These are phyloP conservation scores for Eunapius fragilis DNA, from an alignment of 37 sponge, comb jelly and placozoan genomes.

Conservation along the genomic window DNA sequence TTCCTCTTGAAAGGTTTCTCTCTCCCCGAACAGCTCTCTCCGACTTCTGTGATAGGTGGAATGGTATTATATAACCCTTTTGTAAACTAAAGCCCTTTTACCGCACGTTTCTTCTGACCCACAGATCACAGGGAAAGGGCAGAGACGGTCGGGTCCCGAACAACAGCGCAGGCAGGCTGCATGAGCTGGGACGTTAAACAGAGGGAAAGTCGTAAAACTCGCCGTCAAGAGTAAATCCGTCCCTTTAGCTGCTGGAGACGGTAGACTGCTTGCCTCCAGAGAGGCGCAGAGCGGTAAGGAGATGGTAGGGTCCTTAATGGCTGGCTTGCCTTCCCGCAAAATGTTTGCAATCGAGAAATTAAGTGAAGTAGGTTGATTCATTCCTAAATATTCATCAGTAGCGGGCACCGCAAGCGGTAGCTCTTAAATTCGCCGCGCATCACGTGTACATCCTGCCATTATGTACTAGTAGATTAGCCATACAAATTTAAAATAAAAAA, in stretches of 20 bases:
- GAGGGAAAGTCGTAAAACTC: background rate
- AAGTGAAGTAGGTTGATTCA: background rate
- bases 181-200: background rate
- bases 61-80: too few species aligned
- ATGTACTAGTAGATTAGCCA: background rate
- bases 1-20: constrained; percentile 40
- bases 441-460: background rate
- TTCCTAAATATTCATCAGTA: background rate
- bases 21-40: background rate
- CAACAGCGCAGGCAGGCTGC: background rate
- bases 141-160: background rate
- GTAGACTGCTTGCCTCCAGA: background rate
- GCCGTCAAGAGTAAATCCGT: background rate
- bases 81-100: too few species aligned
- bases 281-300: background rate
- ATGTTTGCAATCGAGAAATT: background rate
- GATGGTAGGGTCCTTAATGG: background rate
- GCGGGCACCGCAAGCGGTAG: background rate
- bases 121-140: background rate
- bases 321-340: background rate
- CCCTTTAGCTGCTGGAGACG: background rate
- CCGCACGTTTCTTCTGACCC: background rate
- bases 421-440: background rate
- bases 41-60: background rate
- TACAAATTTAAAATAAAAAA: background rate